Base-by-base conservation (phyloP, 1,140 invertebrate species). In the Tetraneura akinire region DNA sequence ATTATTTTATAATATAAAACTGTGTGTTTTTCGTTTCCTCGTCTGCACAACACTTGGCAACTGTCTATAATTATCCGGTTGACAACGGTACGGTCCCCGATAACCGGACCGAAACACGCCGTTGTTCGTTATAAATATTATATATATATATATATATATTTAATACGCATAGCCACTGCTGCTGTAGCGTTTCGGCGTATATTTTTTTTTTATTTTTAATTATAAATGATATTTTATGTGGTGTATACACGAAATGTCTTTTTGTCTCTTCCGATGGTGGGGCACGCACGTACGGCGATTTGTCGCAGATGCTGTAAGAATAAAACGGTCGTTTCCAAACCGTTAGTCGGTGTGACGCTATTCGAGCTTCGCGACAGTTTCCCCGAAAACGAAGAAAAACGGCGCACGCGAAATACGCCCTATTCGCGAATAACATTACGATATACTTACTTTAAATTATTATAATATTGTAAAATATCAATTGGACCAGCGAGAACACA, bases 131-230 rank as follows among this genome's bases (percentile, higher is more conserved):
- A 78, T 70, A 18, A 26, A 37, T 37, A 37, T 37, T 37, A 37
- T 37, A 37, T 37, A 37, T 8, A 37, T 37, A 8, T n/a, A n/a
- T n/a, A 8, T 37, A 37, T 37, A 37, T 37, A 37, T n/a, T n/a
- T n/a, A n/a, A n/a, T n/a, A n/a, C n/a, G 21, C 21, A 66, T 32
- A 9, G 32, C 10, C n/a, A 53, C 73, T n/a, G 32, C 32, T 23
- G 21, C 37, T 37, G 32, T 37, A 3, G 32, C 32, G 32, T 37
- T 37, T 37, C 32, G 32, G 23, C 18, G 55, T 78, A 32, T 60
- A 62, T 45, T 78, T 45, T 78, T 45, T 78, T 78, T 55, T 78
- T 78, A 78, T 78, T 78, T 37, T 78, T 78, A 78, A 62, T 78
- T 60, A 78, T 78, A 78, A 62, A 78, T 62, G n/a, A n/a, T n/a